Evolutionary conservation across 92 coral and sea anemone species (phyloP).

Genomic region (Epizoanthus scotinus): DNA sequence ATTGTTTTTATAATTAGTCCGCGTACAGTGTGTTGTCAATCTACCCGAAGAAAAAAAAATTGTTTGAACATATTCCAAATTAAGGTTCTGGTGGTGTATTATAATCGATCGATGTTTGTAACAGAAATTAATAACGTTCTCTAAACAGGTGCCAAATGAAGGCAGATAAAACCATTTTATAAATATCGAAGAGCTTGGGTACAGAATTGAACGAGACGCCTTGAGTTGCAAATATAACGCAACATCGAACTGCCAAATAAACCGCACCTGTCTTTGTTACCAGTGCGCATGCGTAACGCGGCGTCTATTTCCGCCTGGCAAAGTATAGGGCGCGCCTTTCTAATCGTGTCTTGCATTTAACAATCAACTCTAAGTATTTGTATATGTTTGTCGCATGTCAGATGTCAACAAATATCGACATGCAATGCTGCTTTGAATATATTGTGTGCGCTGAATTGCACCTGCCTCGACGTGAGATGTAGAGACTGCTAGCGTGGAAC

Average conservation of each 20-base stretch:
- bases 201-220: no score
- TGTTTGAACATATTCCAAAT: no score
- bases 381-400: conserved; percentile 19
- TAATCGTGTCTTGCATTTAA: conserved; percentile 19
- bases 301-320: conserved; percentile 1
- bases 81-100: no score
- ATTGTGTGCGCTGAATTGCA: not conserved
- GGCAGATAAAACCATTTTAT: no score
- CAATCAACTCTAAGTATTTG: conserved; percentile 25
- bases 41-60: no score
- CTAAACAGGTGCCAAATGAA: no score
- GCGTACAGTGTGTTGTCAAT: no score
- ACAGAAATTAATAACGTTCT: no score
- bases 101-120: no score
- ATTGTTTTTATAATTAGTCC: no score
- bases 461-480: conserved; percentile 8
- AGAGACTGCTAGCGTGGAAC: not conserved
- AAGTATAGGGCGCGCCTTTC: not conserved
- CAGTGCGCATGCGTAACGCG: conserved; percentile 6
- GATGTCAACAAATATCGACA: conserved; percentile 23
- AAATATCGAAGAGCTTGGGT: no score
- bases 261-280: not conserved
- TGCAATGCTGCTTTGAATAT: conserved; percentile 15
- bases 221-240: no score
- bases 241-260: not conserved